Base-by-base conservation (phyloP, 2,113 vertebrate genomes). In the Stegostoma tigrinum region DNA sequence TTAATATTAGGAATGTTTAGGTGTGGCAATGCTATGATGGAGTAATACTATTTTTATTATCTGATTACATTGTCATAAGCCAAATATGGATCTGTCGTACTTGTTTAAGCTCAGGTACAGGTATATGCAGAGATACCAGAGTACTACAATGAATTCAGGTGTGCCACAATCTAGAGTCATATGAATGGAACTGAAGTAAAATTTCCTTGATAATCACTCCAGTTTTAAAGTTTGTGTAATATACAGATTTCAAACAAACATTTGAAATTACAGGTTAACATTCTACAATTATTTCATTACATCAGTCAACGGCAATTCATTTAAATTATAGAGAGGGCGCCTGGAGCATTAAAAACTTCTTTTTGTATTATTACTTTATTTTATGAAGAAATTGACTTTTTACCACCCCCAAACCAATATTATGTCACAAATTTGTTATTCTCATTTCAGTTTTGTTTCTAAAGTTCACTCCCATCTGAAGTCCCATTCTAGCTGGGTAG, bases 41-140 rank as follows among this genome's bases (percentile, higher is more conserved):
- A 89, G 24, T 55, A 89, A 89, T 89, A 17, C 48, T 52, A 48
- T 14, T 89, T 89, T 89, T 89, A 89, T 89, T 89, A 89, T 55
- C 48, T 89, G 86, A 89, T 55, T 55, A 23, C 48, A 10, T 55
- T 45, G 80, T 83, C 80, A 83, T 42, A 45, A 21, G 80, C 19
- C 80, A 45, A 45, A 21, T 83, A 83, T 45, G 72, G 30, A n/a
- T 75, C 72, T 75, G 80, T 42, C 80, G 45, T 45, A 38, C 2
- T 15, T 55, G 24, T 89, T 55, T 89, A 52, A 12, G 24, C 45
- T 89, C 48, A 52, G 86, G 23, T 55, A 48, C 24, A 15, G 45
- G 48, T 55, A 89, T 55, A 45, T 89, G 86, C 86, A 89, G 48
- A 45, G 42, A 89, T 24, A 83, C 80, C 15, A 24, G 27, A 89